A percentile compares a stretch with the other conserved stretches of the same genome.
phyloP scores from a whole-genome alignment of 2,113 vertebrate species.

The Tiliqua scincoides region DNA sequence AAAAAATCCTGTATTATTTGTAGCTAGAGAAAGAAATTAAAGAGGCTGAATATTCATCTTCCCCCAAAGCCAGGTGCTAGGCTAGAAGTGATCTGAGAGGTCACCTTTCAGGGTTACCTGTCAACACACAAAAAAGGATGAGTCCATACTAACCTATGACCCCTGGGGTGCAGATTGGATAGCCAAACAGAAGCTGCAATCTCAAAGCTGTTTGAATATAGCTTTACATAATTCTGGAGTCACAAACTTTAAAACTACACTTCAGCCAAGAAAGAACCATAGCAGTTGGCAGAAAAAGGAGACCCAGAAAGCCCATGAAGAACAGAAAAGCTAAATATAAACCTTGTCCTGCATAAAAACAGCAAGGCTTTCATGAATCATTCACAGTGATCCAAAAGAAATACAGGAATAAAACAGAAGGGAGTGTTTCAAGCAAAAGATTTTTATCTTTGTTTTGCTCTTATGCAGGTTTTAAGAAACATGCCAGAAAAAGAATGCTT shows the following conservation, averaged over 20 bases:
- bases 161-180: background rate
- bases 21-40: constrained; percentile 23
- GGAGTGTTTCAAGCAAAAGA: too few relatives aligned
- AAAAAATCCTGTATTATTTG: constrained; percentile 36
- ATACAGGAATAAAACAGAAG: background rate
- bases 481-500: background rate
- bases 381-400: constrained; percentile 9
- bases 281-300: constrained; percentile 22
- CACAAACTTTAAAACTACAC: constrained; percentile 24
- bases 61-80: constrained; percentile 60
- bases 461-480: background rate
- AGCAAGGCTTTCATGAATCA: constrained; percentile 21
- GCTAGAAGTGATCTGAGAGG: constrained; percentile 26
- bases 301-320: background rate
- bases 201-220: constrained; percentile 11
- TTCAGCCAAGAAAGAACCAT: constrained; percentile 14
- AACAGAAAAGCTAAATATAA: background rate
- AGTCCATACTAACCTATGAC: constrained; percentile 30
- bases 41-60: constrained; percentile 58
- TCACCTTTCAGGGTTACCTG: constrained; percentile 10
- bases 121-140: constrained; percentile 19
- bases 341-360: constrained; percentile 15
- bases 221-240: background rate
- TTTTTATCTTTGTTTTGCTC: background rate
- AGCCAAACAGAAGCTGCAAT: constrained; percentile 35